Evolutionary conservation across 2,888 invertebrate genomes (phyloP), one percentile per base, ranked within the genome.

Genomic region (Isoperla grammatica): DNA sequence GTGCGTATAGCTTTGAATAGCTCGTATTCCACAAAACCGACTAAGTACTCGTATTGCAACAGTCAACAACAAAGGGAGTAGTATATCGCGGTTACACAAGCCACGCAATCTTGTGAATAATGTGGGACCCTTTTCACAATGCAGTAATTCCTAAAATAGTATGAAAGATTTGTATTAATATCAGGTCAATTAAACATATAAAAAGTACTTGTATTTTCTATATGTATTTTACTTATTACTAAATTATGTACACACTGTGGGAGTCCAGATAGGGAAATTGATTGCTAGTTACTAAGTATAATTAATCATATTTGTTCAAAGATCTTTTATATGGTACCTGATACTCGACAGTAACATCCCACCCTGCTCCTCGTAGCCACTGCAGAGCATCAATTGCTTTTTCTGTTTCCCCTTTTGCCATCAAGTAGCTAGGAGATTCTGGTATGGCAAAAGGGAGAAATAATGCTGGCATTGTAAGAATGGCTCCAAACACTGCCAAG

Each of bases 11-110:
- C 62, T 17, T 60, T 67, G 54, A 65, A 64, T 61, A 3, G 65
- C 65, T 40, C 65, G 61, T 9, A 65, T 22, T 9, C 65, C 65
- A 56, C 65, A 65, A 40, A 65, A 63, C 5, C 65, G 61, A 59
- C 64, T 64, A 5, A 64, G 60, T n/a, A 49, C 43, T 8, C 65
- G 56, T 6, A 65, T 55, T 8, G 56, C 56, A 35, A 43, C 39
- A 6, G 57, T 61, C 8, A 65, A 45, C 4, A 60, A 17, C 37
- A 64, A 23, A 9, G 65, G 64, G 2, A 35, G 54, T 13, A 57
- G 19, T 11, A 61, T 43, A n/a, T 62, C 62, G n/a, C 40, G 13
- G 20, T 64, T 58, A 29, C 61, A 42, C 9, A 65, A 39, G 6
- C 48, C 59, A 11, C 37, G 9, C 39, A 65, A 22, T 11, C 63